A percentile compares a stretch with the other conserved stretches of the same genome.
These are phyloP conservation scores for Anolis apletophallus DNA, from an alignment of 2,797 vertebrate species.

Conservation along the genomic window DNA sequence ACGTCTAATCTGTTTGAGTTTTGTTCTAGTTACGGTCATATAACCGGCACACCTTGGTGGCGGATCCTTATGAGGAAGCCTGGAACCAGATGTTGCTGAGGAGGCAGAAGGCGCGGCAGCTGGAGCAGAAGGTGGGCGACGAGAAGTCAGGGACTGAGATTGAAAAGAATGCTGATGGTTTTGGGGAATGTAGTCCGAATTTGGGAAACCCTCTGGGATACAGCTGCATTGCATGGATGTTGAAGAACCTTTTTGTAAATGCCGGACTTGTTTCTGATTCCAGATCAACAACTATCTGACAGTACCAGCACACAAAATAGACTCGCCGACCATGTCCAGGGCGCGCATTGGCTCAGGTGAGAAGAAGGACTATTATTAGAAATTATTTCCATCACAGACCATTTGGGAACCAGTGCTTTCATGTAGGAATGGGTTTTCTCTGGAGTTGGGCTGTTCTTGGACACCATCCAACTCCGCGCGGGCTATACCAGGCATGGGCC, in stretches of 20 bases:
- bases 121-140: conserved; percentile 88
- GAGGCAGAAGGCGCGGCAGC: conserved; percentile 86
- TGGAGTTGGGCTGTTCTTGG: not conserved
- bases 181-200: not conserved
- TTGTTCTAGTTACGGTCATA: conserved; percentile 90
- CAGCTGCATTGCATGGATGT: too few species aligned
- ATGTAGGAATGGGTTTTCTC: not conserved
- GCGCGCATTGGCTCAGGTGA: conserved; percentile 92
- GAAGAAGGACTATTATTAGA: not conserved
- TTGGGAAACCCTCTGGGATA: too few species aligned
- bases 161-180: not conserved
- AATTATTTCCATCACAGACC: too few species aligned
- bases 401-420: not conserved
- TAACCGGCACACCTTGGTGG: conserved; percentile 95
- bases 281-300: conserved; percentile 93
- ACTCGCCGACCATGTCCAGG: conserved; percentile 90
- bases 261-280: conserved; percentile 56
- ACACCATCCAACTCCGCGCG: not conserved
- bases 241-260: not conserved
- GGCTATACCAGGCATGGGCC: too few species aligned
- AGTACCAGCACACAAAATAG: conserved; percentile 86
- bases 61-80: conserved; percentile 91
- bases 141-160: not conserved
- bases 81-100: conserved; percentile 88
- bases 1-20: conserved; percentile 21